Base-by-base conservation (phyloP, 2,113 vertebrate genomes). In the Phrynocephalus versicolor region DNA sequence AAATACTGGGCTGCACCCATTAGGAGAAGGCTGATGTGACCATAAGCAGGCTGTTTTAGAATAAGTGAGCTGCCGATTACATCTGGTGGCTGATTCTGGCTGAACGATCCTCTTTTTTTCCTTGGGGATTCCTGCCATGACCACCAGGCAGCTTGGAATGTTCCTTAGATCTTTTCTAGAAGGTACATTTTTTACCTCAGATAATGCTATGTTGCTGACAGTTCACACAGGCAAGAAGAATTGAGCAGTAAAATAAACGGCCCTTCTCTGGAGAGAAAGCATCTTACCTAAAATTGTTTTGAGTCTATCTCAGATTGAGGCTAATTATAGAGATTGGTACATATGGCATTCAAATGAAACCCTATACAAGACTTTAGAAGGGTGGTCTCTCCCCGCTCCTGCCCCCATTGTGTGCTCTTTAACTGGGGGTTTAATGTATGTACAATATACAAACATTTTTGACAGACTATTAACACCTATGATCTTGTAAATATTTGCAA, bases 401-500 rank as follows among this genome's bases (percentile, higher is more conserved):
- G n/a, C n/a, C 30, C 8, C 96, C 80, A 13, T 96, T 95, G 95
- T 96, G 96, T 97, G 96, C 96, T 96, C 97, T 96, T 94, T 95
- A 94, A 92, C 95, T 58, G 37, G 94, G 69, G 95, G 92, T 94
- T 96, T 96, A 96, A 96, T 96, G 96, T 96, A 97, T 96, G 96
- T 96, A 96, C 96, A 96, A 96, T 97, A 96, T 96, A 97, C 96
- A 97, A 97, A 97, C 96, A 97, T 96, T 96, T 96, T 96, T 96
- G 96, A 97, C 96, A 97, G 96, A 96, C 96, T 96, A 96, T 97
- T 97, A 97, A 97, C 97, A 97, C 97, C 96, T 97, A 96, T 96
- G 96, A 97, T 97, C 96, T 96, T 96, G 96, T 97, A 97, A 97
- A 97, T 97, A 97, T 97, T 97, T 97, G 96, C 96, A 96, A 95